These are phyloP conservation scores for Apocrypta bakeri DNA, from an alignment of 1,140 invertebrate genomes.

Conservation along the genomic window DNA sequence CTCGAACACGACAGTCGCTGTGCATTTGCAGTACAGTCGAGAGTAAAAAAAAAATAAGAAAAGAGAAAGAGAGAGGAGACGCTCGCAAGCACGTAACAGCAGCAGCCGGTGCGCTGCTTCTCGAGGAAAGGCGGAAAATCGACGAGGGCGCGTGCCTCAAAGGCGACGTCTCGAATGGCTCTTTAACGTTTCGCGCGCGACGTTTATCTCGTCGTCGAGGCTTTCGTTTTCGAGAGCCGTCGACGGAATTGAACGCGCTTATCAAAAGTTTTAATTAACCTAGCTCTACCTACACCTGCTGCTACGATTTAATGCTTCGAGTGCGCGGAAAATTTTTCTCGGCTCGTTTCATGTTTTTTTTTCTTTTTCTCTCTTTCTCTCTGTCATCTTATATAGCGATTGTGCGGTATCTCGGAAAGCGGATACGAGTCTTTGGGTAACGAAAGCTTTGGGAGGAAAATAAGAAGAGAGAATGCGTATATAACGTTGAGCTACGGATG, in stretches of 20 bases:
- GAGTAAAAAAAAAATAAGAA: background rate
- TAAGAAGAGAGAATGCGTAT: background rate
- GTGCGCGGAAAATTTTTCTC: background rate
- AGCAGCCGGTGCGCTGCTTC: background rate
- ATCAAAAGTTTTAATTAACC: constrained; percentile 34
- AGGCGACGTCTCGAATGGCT: background rate
- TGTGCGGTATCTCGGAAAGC: background rate
- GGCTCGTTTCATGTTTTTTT: background rate
- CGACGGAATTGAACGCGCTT: constrained; percentile 18
- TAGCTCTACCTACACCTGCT: no score
- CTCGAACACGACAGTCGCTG: background rate
- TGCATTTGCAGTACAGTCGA: background rate
- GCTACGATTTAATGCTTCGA: background rate
- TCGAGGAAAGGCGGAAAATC: background rate
- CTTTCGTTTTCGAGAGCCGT: background rate
- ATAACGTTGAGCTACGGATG: background rate
- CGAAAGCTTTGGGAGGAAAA: no score
- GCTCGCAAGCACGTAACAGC: background rate
- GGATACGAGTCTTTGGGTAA: no score
- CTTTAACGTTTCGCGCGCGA: background rate
- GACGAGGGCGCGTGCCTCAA: background rate
- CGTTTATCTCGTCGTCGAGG: background rate
- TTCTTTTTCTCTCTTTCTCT: no score
- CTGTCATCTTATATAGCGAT: background rate
- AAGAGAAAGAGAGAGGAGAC: background rate